Base-by-base conservation (phyloP, 1,140 invertebrate species). In the Phocides pigmalion region DNA sequence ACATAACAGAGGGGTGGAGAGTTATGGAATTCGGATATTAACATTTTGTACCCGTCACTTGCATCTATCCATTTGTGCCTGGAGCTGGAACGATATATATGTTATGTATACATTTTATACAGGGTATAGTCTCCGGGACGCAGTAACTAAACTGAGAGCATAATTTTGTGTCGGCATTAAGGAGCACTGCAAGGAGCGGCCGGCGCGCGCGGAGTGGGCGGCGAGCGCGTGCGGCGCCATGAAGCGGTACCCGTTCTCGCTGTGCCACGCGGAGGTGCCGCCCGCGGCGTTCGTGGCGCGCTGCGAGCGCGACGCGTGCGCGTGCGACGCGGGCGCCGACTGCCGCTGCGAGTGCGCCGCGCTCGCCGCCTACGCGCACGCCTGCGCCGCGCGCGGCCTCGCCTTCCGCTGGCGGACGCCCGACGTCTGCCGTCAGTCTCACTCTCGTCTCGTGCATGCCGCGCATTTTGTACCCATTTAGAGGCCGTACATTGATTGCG, bases 291-390 rank as follows among this genome's bases (percentile, higher is more conserved):
- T 93, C 75, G 76, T 95, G 47, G 89, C 94, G 66, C 94, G 95
- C 39, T 98, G 97, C 82, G 93, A 96, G 54, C 94, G 94, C 54
- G 97, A 98, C 87, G 93, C 96, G 0, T 98, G 97, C 87, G 96
- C 95, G 17, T 98, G 98, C 85, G 97, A 98, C 85, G 91, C 94
- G 75, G 97, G 97, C 14, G 97, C 95, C 0, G 97, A 98, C 82
- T 98, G 97, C 79, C 95, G 96, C 59, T 98, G 97, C 88, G 84
- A 98, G 0, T 98, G 97, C 83, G 97, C 97, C 0, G 96, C 97
- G 0, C 90, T 98, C 11, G 95, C 97, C 0, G 95, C 96, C 3
- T 98, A 98, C 85, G 96, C 96, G 14, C 94, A 97, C 72, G 94
- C 95, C 73, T 98, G 97, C 81, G 95, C 94, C 44, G 91, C 92